A percentile compares a stretch with the other conserved stretches of the same genome.
phyloP scores from a whole-genome alignment of 1,140 invertebrate genomes.

The Bathynomus jamesi region DNA sequence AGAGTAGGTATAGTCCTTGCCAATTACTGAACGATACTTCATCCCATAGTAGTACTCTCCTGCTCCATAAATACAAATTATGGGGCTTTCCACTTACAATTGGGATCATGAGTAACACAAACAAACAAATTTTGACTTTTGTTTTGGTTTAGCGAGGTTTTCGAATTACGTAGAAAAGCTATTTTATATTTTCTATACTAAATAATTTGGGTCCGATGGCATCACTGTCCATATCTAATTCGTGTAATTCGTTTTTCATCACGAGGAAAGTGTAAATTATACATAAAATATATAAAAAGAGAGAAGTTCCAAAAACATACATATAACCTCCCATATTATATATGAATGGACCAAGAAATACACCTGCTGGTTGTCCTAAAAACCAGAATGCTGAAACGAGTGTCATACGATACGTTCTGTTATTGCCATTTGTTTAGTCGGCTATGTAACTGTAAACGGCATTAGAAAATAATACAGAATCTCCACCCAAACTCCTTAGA shows the following conservation, averaged over 20 bases:
- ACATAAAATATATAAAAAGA: neutral
- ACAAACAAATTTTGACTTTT: neutral
- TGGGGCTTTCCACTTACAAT: neutral
- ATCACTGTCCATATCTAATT: neutral
- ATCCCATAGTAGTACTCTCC: neutral
- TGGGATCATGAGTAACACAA: neutral
- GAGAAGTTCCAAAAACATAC: neutral
- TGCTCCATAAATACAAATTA: neutral
- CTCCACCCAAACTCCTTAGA: constrained; percentile 13
- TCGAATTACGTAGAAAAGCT: neutral
- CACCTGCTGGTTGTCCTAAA: constrained; percentile 5
- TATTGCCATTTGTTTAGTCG: neutral
- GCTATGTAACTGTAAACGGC: constrained; percentile 18
- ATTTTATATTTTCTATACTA: neutral
- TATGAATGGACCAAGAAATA: neutral
- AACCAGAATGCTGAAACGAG: neutral
- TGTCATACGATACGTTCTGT: constrained; percentile 4
- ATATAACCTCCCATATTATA: neutral
- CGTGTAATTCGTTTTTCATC: neutral
- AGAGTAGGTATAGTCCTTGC: neutral
- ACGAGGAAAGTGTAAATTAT: constrained; percentile 1
- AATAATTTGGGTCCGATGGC: neutral
- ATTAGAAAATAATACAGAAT: neutral
- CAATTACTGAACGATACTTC: neutral
- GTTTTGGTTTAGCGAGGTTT: neutral